phyloP scores from a whole-genome alignment of 2,113 vertebrate species.

The Climacteris rufus region DNA sequence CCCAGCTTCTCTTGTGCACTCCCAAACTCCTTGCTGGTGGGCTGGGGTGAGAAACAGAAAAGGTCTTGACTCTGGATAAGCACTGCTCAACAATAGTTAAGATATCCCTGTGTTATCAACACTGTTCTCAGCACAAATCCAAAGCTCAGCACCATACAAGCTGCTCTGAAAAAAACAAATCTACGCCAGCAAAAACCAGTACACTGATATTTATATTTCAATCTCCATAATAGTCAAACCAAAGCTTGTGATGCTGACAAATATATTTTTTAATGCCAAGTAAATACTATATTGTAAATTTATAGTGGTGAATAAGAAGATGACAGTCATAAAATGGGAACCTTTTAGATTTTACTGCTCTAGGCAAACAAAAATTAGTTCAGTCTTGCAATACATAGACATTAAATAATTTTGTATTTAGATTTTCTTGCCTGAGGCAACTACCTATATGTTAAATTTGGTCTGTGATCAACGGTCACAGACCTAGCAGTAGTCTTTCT shows the following conservation, averaged over 20 bases:
- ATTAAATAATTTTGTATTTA: neutral
- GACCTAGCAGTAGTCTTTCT: neutral
- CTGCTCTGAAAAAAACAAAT: neutral
- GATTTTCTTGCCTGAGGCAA: neutral
- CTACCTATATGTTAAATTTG: neutral
- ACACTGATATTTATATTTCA: neutral
- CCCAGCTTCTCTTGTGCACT: accelerated
- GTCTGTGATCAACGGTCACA: neutral
- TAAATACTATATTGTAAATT: neutral
- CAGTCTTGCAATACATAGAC: neutral
- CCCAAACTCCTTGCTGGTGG: neutral
- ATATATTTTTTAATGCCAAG: neutral
- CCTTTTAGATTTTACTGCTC: neutral
- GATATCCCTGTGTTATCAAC: neutral
- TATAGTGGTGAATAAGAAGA: neutral
- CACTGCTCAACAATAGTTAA: neutral
- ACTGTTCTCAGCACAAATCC: neutral
- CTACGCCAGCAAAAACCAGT: neutral
- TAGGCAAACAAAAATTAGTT: neutral
- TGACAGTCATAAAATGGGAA: neutral
- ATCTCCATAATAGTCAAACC: neutral
- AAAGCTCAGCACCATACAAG: neutral
- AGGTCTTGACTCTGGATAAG: neutral
- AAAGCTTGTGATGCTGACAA: neutral
- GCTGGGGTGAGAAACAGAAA: accelerated